Conservation (phyloP, 2,888 invertebrate species). For the Platycheirus rosarum region DNA sequence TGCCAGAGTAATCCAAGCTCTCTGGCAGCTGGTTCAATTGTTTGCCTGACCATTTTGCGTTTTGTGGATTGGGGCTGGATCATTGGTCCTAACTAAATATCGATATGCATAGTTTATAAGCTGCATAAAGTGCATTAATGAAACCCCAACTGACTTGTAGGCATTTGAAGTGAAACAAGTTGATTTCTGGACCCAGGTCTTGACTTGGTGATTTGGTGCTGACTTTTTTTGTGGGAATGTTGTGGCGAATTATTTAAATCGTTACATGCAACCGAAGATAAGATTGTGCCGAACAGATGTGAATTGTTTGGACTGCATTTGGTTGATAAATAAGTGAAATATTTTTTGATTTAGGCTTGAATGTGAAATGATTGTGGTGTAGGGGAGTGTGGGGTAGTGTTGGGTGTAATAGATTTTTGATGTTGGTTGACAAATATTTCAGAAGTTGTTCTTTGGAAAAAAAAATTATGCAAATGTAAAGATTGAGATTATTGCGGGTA, state of each 20-base stretch:
- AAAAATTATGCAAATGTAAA: constrained; percentile 14
- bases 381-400: background rate
- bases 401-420: constrained; percentile 13
- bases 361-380: background rate
- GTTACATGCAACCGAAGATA: constrained; percentile 46
- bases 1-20: constrained; percentile 9
- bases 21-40: constrained; percentile 58
- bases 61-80: constrained; percentile 20
- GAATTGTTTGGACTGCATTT: constrained; percentile 37
- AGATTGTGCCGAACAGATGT: constrained; percentile 53
- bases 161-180: constrained; percentile 43
- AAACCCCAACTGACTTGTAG: constrained; percentile 39
- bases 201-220: background rate
- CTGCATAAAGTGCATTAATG: constrained; percentile 37
- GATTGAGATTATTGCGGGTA: constrained; percentile 5
- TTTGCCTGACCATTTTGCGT: constrained; percentile 4
- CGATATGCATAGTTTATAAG: constrained; percentile 46
- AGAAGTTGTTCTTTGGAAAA: constrained; percentile 9
- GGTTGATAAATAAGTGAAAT: constrained; percentile 48
- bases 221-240: constrained; percentile 10
- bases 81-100: constrained; percentile 48
- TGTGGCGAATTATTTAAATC: constrained; percentile 52
- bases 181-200: constrained; percentile 24
- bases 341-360: constrained; percentile 21
- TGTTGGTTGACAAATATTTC: constrained; percentile 28